Percentiles rank a stretch among this genome's conserved stretches.
These are phyloP conservation scores for Mesocentrotus franciscanus DNA, from an alignment of 53 echinoderm and acorn worm genomes.

Conservation along the genomic window DNA sequence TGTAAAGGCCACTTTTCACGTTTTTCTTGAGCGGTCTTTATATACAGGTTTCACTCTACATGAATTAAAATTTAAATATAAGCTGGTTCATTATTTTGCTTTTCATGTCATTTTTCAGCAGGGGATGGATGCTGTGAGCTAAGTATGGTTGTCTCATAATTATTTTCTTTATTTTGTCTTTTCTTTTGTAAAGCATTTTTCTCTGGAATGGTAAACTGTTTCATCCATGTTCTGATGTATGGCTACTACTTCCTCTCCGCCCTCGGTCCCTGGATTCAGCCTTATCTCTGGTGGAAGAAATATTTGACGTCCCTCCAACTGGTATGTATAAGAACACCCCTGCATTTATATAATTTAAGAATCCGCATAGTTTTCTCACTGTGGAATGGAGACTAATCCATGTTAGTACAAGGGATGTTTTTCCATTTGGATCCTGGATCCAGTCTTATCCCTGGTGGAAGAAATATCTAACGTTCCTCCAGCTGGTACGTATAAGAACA, in stretches of 20 bases:
- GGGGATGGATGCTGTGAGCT: no score
- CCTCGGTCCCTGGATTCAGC: slow-evolving; percentile 86
- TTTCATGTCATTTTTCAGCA: no score
- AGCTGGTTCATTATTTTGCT: no score
- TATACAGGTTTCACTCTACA: no score
- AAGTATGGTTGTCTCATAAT: no score
- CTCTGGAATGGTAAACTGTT: slow-evolving; percentile 85
- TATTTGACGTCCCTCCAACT: slow-evolving; percentile 94
- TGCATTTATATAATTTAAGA: background rate
- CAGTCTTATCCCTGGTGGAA: slow-evolving; percentile 93
- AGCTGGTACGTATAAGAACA: slow-evolving; percentile 79
- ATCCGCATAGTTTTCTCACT: background rate
- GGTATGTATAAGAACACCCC: slow-evolving; percentile 74
- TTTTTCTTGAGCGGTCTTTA: no score
- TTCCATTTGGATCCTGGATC: slow-evolving; percentile 79
- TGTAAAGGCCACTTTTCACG: no score
- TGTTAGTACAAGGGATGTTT: slow-evolving; percentile 2
- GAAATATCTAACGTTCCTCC: slow-evolving; percentile 83
- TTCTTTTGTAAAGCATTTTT: slow-evolving; percentile 77
- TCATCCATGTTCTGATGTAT: slow-evolving; percentile 95
- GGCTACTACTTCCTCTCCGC: slow-evolving; percentile 95
- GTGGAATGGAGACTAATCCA: background rate
- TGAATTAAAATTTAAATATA: no score
- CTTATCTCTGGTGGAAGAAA: slow-evolving; percentile 96
- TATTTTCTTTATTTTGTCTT: background rate